Conservation (phyloP, 2,113 vertebrate species). For the Zosterops hypoxanthus region DNA sequence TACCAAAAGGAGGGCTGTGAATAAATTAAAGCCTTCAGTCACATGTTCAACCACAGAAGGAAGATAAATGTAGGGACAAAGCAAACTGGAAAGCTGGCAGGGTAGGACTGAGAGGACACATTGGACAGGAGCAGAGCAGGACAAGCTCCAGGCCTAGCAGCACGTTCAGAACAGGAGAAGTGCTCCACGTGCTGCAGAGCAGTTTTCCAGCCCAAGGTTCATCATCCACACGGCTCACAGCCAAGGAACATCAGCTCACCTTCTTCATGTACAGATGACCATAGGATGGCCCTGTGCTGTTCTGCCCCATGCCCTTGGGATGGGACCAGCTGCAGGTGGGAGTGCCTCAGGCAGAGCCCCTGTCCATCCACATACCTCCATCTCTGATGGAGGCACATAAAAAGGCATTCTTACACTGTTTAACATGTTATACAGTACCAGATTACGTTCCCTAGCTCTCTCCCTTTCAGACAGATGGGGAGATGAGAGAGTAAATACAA, state of each 20-base stretch:
- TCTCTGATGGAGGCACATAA: neutral
- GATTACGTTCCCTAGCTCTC: neutral
- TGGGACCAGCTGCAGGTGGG: neutral
- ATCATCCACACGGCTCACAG: neutral
- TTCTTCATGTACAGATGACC: neutral
- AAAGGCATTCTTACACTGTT: neutral
- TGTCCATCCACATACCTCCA: neutral
- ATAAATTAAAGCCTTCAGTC: conserved; percentile 50
- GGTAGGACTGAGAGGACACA: neutral
- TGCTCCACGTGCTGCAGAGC: neutral
- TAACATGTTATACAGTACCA: neutral
- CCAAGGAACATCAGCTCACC: neutral
- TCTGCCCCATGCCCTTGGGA: too few species aligned
- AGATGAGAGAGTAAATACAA: neutral
- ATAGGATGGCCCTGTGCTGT: neutral
- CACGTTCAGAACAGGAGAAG: neutral
- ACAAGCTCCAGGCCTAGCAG: neutral
- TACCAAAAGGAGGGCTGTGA: conserved; percentile 24
- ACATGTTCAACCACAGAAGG: neutral
- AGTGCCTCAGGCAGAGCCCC: neutral
- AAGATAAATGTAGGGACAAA: conserved; percentile 1
- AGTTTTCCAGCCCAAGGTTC: neutral
- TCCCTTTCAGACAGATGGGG: neutral
- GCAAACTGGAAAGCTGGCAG: neutral
- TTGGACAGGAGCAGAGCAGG: neutral